Conservation (phyloP, 2,888 invertebrate genomes). For the Trissonchulus latispiculum region DNA sequence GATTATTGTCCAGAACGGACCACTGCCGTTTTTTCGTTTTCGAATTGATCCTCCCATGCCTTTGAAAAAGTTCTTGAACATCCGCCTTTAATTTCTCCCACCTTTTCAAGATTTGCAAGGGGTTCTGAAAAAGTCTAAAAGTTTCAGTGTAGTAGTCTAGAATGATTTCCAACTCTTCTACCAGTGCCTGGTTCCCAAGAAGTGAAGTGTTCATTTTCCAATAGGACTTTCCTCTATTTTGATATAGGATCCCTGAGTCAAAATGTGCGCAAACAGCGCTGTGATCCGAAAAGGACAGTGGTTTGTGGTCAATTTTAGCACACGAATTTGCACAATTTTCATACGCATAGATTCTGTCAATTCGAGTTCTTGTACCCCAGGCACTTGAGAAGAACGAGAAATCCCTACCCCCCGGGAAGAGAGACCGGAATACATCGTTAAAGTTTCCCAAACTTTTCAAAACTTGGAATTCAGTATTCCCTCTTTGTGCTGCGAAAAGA, state of each 20-base stretch:
- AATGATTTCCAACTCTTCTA: neutral
- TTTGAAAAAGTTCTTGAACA: neutral
- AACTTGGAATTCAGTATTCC: neutral
- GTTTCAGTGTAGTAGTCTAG: neutral
- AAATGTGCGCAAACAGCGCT: too few relatives aligned
- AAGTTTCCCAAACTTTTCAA: neutral
- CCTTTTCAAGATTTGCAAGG: neutral
- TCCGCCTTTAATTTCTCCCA: neutral
- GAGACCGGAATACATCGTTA: neutral
- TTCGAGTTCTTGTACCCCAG: neutral
- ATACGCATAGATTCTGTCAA: constrained; percentile 5
- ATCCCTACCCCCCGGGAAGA: too few relatives aligned
- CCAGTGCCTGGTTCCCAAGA: neutral
- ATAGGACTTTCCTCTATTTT: constrained; percentile 8
- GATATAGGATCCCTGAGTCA: too few relatives aligned
- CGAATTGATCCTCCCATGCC: too few relatives aligned
- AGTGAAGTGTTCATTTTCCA: constrained; percentile 8
- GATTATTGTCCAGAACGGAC: too few relatives aligned
- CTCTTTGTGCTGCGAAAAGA: neutral
- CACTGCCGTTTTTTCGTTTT: too few relatives aligned
- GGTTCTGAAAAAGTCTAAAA: neutral
- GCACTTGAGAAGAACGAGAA: too few relatives aligned
- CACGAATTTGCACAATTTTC: too few relatives aligned
- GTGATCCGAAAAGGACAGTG: neutral
- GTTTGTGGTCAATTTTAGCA: neutral